phyloP scores from a whole-genome alignment of 2,797 vertebrate genomes.

The Anguilla pacifica region DNA sequence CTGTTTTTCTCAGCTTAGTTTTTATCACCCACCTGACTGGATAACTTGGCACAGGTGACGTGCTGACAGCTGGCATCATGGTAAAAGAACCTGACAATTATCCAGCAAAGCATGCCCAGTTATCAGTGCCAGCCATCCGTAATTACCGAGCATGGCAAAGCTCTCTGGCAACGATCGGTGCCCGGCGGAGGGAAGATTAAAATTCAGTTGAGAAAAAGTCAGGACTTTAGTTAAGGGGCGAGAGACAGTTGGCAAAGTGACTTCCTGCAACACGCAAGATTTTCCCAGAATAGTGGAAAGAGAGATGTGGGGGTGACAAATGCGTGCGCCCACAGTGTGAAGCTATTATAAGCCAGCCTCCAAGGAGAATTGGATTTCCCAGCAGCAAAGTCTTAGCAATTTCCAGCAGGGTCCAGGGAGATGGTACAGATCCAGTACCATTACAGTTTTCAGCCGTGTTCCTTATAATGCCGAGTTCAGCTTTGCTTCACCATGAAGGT shows the following conservation, averaged over 20 bases:
- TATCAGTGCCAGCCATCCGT: constrained; percentile 15
- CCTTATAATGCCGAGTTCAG: neutral
- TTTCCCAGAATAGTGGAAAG: neutral
- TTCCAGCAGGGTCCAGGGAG: neutral
- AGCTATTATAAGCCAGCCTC: neutral
- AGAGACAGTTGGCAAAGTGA: constrained; percentile 18
- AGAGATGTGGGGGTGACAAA: neutral
- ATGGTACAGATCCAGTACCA: neutral
- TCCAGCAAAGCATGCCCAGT: neutral
- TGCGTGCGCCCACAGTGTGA: neutral
- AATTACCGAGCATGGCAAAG: constrained; percentile 10
- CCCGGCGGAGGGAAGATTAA: constrained; percentile 5
- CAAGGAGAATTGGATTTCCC: constrained; percentile 1
- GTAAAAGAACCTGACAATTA: constrained; percentile 14
- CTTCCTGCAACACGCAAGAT: neutral
- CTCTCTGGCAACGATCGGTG: neutral
- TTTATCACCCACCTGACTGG: constrained; percentile 8
- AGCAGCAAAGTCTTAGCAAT: neutral
- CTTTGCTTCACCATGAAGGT: neutral
- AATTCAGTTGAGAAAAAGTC: constrained; percentile 11
- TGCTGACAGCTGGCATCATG: neutral
- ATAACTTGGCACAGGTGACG: neutral
- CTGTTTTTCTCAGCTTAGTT: neutral
- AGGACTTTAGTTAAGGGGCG: constrained; percentile 2
- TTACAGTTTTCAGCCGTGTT: neutral